These are phyloP conservation scores for Vombatus ursinus DNA, from an alignment of 2,113 vertebrate species.

Conservation along the genomic window DNA sequence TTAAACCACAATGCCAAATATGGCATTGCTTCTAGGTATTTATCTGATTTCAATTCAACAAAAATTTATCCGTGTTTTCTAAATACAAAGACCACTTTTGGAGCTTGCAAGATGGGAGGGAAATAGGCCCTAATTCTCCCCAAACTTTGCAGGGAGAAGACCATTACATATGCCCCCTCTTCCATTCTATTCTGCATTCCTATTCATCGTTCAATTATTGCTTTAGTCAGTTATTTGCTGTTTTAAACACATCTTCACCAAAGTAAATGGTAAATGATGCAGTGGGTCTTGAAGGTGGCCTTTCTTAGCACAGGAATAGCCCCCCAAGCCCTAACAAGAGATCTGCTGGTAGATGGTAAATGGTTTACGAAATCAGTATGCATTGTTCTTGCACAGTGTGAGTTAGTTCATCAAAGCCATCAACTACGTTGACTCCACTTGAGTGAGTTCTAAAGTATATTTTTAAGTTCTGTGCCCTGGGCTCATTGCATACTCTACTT, in stretches of 20 bases:
- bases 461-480: not conserved
- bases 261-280: not conserved
- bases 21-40: slow-evolving; percentile 5
- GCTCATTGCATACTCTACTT: not conserved
- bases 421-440: not conserved
- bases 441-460: not conserved
- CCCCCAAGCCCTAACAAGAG: not conserved
- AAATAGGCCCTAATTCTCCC: not conserved
- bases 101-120: too few relatives aligned
- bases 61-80: not conserved
- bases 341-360: not conserved
- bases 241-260: not conserved
- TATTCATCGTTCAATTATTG: not conserved
- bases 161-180: too few relatives aligned
- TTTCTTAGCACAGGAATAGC: not conserved
- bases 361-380: not conserved
- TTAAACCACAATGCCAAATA: not conserved
- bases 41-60: slow-evolving; percentile 17
- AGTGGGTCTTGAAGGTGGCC: not conserved
- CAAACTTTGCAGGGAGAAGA: not conserved
- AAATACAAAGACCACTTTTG: too few relatives aligned
- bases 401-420: slow-evolving; percentile 16
- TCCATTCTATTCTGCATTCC: not conserved
- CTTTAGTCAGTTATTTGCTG: not conserved
- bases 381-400: not conserved